These are phyloP conservation scores for Amphipoea oculea DNA, from an alignment of 2,888 invertebrate genomes.

Conservation along the genomic window DNA sequence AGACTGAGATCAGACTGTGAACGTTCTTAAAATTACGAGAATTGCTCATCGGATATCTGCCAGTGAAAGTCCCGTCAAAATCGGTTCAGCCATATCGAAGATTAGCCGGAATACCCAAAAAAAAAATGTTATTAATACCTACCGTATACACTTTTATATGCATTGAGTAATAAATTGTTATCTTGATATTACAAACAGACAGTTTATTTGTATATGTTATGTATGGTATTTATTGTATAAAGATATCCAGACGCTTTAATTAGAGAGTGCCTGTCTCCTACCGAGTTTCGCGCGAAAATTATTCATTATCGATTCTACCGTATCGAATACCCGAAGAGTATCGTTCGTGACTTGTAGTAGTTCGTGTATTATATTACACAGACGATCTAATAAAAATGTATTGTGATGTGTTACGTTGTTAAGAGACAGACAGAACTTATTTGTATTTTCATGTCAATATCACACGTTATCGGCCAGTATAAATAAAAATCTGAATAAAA, in stretches of 20 bases:
- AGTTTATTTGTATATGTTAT: no score
- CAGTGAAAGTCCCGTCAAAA: neutral
- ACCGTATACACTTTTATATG: neutral
- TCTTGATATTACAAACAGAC: neutral
- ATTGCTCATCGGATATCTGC: no score
- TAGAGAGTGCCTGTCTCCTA: neutral
- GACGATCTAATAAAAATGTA: constrained; percentile 25
- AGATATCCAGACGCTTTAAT: neutral
- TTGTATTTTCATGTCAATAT: neutral
- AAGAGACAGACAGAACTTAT: neutral
- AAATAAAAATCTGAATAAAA: no score
- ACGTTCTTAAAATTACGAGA: no score
- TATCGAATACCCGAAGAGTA: constrained; percentile 44
- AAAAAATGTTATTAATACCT: neutral
- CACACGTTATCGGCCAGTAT: neutral
- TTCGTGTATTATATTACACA: constrained; percentile 46
- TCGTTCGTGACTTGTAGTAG: constrained; percentile 51
- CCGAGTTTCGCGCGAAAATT: constrained; percentile 17
- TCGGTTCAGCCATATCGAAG: neutral
- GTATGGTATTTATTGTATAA: no score
- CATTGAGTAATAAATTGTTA: neutral
- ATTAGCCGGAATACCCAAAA: neutral
- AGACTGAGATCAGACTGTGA: no score
- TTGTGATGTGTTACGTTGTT: constrained; percentile 8
- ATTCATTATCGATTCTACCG: constrained; percentile 43